Base-by-base conservation (phyloP, 92 coral and sea anemone genomes). In the Anthopleura xanthogrammica region DNA sequence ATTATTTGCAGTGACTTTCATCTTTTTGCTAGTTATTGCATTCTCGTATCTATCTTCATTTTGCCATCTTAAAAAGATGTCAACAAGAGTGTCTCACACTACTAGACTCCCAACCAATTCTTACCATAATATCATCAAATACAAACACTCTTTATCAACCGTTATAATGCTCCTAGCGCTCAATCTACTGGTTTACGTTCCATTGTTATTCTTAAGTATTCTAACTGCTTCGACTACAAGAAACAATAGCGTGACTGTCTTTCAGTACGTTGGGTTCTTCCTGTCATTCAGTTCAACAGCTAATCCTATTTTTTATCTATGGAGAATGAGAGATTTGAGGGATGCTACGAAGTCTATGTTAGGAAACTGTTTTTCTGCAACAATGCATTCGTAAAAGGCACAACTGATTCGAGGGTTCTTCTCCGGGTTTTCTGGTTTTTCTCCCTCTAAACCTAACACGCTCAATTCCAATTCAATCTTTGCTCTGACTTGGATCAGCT, bases 241-340 rank as follows among this genome's bases (percentile, higher is more conserved):
- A 13, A 60, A 43, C 0, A n/a, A 79, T 46, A 55, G 64, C 13
- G 23, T 80, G 3, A 76, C 72, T 13, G 70, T 19, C 12, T 80
- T 20, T 12, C 83, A 80, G 22, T 80, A 64, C 24, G n/a, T 16
- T 16, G 83, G 83, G 41, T 80, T 80, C 42, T 7, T 80, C 4
- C 36, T 80, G 10, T 41, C 83, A 12, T 64, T 80, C 29, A 80
- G 72, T 23, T 64, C 83, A 5, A 64, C 83, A 10, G 20, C 43
- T 7, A 80, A 66, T 23, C 83, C 83, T 5, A 43, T 80, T 0
- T 80, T 80, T 41, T 80, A 80, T 65, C 46, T 80, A 4, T 80
- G 83, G 83, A 6, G 83, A 64, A 80, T 80, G 83, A 80, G 52
- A 17, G 83, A 80, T 7, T 41, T 80, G 5, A 36, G 83, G 4